Evolutionary conservation across 2,113 vertebrate genomes (phyloP).

Genomic region (Burhinus oedicnemus): DNA sequence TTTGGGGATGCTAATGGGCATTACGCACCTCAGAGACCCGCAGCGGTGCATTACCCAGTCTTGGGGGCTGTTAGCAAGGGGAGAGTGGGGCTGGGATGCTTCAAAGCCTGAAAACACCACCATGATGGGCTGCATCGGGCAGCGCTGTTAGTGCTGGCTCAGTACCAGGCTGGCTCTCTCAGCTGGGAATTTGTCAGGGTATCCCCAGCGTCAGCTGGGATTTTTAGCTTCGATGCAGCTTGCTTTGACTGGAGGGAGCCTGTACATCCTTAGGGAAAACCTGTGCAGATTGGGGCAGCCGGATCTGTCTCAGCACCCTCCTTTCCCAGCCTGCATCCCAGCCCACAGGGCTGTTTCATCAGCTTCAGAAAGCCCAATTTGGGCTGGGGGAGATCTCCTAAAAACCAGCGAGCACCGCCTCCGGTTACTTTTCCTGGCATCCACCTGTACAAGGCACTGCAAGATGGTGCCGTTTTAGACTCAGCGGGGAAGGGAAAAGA

Average conservation of each 20-base stretch:
- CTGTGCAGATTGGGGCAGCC: rapidly evolving
- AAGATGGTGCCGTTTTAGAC: neutral
- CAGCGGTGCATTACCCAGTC: neutral
- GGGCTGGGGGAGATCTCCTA: neutral
- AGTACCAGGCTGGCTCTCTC: neutral
- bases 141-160: neutral
- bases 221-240: neutral
- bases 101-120: rapidly evolving
- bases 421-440: neutral
- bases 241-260: neutral
- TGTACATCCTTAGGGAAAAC: neutral
- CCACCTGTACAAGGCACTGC: rapidly evolving
- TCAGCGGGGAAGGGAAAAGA: neutral
- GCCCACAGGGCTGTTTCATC: neutral
- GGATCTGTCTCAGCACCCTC: rapidly evolving
- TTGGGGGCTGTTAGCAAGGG: neutral
- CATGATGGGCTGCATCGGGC: rapidly evolving
- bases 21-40: rapidly evolving
- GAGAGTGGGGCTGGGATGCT: neutral
- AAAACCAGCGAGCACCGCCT: rapidly evolving
- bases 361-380: neutral
- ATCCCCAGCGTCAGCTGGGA: neutral
- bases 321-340: neutral
- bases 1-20: neutral
- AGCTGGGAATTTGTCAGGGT: rapidly evolving